Evolutionary conservation across 2,113 vertebrate species (phyloP).

Genomic region (Indicator indicator): DNA sequence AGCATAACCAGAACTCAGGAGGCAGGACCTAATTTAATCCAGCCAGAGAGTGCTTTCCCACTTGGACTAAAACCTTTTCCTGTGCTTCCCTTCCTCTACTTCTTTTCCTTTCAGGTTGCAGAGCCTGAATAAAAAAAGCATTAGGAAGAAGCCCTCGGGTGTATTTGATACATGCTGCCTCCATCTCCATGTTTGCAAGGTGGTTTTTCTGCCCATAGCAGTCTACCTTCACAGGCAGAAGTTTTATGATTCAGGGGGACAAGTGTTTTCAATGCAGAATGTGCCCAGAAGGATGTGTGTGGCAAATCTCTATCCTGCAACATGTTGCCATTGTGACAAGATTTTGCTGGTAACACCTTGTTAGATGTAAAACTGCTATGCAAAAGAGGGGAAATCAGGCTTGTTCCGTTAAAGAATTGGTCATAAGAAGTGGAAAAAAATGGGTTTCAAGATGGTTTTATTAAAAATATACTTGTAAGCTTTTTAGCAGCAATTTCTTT

Average conservation of each 20-base stretch:
- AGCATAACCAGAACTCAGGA: background rate
- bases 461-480: background rate
- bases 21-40: background rate
- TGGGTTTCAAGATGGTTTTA: background rate
- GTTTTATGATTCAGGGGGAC: background rate
- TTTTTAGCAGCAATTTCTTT: background rate
- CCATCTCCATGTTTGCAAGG: background rate
- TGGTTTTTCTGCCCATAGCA: background rate
- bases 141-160: background rate
- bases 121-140: background rate
- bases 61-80: background rate
- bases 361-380: conserved; percentile 29
- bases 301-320: background rate
- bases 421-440: background rate
- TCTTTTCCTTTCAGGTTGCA: background rate
- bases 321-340: background rate
- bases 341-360: background rate
- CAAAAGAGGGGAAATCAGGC: background rate
- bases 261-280: conserved; percentile 37
- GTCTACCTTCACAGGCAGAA: background rate
- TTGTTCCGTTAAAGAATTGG: background rate
- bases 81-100: background rate
- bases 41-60: background rate
- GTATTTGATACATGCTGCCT: background rate
- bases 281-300: background rate